Percentiles rank a stretch among this genome's conserved stretches.
These are phyloP conservation scores for Odontamblyopus lacepedii DNA, from an alignment of 2,797 vertebrate species.

Conservation along the genomic window DNA sequence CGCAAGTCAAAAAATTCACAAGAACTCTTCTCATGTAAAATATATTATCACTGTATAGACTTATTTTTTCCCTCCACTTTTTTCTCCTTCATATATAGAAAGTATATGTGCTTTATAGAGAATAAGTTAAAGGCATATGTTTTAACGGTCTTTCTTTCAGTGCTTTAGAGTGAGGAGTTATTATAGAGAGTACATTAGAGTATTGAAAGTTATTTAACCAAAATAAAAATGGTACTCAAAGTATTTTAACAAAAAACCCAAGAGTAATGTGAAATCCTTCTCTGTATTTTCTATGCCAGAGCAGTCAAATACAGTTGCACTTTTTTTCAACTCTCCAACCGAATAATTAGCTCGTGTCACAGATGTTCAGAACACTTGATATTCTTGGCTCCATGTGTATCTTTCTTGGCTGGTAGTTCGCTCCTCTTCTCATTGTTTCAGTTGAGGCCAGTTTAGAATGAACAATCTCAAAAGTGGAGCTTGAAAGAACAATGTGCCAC, in stretches of 20 bases:
- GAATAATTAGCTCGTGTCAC: not conserved
- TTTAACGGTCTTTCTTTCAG: not conserved
- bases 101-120: not conserved
- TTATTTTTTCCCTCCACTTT: not conserved
- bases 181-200: too few species aligned
- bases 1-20: conserved; percentile 16
- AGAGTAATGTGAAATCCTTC: not conserved
- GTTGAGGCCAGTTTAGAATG: not conserved
- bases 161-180: too few species aligned
- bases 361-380: not conserved
- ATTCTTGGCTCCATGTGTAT: not conserved
- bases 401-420: not conserved
- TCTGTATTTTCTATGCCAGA: not conserved
- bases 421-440: not conserved
- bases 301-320: not conserved
- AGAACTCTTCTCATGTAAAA: conserved; percentile 13
- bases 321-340: not conserved
- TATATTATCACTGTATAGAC: not conserved
- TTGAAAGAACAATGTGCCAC: not conserved
- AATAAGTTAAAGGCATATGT: not conserved
- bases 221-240: too few species aligned
- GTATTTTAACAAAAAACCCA: not conserved
- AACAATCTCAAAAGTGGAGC: not conserved
- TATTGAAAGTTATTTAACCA: not conserved
- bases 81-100: not conserved